Base-by-base conservation (phyloP, 2,113 vertebrate genomes). In the Oplegnathus fasciatus region DNA sequence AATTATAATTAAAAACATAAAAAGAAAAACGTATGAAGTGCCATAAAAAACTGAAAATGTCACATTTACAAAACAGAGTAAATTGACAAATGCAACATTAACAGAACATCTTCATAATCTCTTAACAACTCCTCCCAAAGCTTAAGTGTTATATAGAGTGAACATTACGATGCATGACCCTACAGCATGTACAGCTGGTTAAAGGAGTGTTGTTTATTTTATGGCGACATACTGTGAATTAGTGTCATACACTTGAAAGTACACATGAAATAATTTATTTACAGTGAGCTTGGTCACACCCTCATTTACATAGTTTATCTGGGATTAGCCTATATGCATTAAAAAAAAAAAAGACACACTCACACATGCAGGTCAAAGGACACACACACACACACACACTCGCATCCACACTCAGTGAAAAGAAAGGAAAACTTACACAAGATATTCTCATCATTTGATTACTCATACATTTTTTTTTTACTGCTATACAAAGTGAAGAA, bases 231-330 rank as follows among this genome's bases (percentile, higher is more conserved):
- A 75, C 55, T 46, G 60, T 58, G 75, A 90, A 92, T 88, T 75
- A 89, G 81, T 37, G 30, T 86, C 86, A 66, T 52, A 88, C 78
- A 83, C 84, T 73, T 74, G 14, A 40, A 90, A 88, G 79, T 84
- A 91, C 83, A 89, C 79, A 86, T 89, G 83, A 87, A 92, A 89
- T 92, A 57, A 91, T 92, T 88, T 88, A 89, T 94, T 93, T 87
- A 93, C 85, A 92, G 81, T 85, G 86, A 91, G 85, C 86, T 88
- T 73, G 78, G 72, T 88, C 86, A 91, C 83, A 83, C 84, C 40
- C 87, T 86, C 81, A 87, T 90, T 91, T 89, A 88, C 84, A 92
- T 85, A 75, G 67, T 78, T 82, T 84, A 80, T 78, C 62, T 82
- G 58, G 80, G 58, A 79, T 80, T 68, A 78, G 71, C 70, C 60